A percentile compares a stretch with the other conserved stretches of the same genome.
phyloP scores from a whole-genome alignment of 2,797 vertebrate species.

The Loriculus beryllinus region DNA sequence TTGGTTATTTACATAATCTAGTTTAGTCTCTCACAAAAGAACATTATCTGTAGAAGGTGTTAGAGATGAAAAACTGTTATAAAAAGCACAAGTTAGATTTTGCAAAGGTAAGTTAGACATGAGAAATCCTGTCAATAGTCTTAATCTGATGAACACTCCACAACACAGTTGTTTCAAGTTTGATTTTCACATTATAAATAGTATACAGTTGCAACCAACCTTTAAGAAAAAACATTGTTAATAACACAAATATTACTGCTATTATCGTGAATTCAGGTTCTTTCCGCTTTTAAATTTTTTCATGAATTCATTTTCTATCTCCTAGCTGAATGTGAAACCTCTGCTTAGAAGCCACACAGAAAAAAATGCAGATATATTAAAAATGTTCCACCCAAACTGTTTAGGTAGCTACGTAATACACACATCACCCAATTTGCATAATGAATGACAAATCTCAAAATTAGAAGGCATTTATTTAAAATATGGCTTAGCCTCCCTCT shows the following conservation, averaged over 20 bases:
- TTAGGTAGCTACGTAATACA: neutral
- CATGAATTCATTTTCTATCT: neutral
- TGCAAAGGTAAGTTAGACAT: neutral
- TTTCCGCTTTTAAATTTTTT: neutral
- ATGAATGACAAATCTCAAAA: neutral
- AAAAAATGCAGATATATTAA: neutral
- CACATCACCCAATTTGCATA: neutral
- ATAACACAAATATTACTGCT: neutral
- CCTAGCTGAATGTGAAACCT: neutral
- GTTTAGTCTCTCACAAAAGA: neutral
- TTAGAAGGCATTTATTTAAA: neutral
- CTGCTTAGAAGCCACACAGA: neutral
- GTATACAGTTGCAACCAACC: neutral
- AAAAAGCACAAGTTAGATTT: neutral
- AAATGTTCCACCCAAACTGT: neutral
- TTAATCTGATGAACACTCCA: neutral
- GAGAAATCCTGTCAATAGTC: neutral
- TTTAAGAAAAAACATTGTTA: neutral
- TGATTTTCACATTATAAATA: neutral
- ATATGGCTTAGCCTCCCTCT: neutral
- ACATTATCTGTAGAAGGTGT: neutral
- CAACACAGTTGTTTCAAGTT: neutral
- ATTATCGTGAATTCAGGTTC: neutral
- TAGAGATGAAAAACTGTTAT: neutral
- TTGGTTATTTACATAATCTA: neutral